These are phyloP conservation scores for Myiagra hebetior DNA, from an alignment of 2,113 vertebrate genomes.

Conservation along the genomic window DNA sequence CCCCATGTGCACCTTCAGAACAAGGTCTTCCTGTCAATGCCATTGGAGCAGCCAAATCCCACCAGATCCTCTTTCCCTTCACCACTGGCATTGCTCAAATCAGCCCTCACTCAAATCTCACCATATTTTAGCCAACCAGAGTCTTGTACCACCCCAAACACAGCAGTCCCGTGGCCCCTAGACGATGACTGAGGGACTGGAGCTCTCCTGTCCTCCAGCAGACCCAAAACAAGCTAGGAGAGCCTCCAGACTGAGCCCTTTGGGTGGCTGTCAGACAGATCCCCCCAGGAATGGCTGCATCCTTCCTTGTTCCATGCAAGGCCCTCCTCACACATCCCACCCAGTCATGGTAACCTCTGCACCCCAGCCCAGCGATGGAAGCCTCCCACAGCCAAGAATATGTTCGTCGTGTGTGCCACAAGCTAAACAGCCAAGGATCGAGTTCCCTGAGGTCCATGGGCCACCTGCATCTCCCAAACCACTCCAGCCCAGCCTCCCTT, in stretches of 20 bases:
- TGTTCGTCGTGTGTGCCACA: background rate
- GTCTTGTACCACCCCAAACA: background rate
- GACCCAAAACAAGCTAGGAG: background rate
- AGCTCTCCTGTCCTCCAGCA: background rate
- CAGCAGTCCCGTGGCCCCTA: rapidly evolving
- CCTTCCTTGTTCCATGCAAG: background rate
- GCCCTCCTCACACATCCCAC: rapidly evolving
- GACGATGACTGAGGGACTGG: background rate
- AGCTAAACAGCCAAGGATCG: background rate
- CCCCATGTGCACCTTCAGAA: background rate
- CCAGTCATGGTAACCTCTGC: background rate
- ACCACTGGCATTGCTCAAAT: background rate
- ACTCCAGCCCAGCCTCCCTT: background rate
- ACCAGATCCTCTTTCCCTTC: background rate
- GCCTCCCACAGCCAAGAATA: background rate
- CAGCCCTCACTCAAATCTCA: background rate
- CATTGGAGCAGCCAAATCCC: background rate
- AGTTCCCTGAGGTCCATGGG: background rate
- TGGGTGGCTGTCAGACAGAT: background rate
- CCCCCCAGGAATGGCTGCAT: background rate
- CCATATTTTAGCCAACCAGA: background rate
- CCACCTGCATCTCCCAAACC: background rate
- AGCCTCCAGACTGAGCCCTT: background rate
- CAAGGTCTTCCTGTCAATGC: background rate
- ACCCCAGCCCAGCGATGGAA: background rate